Conservation (phyloP, 92 coral and sea anemone genomes). For the Zoanthus sansibaricus region DNA sequence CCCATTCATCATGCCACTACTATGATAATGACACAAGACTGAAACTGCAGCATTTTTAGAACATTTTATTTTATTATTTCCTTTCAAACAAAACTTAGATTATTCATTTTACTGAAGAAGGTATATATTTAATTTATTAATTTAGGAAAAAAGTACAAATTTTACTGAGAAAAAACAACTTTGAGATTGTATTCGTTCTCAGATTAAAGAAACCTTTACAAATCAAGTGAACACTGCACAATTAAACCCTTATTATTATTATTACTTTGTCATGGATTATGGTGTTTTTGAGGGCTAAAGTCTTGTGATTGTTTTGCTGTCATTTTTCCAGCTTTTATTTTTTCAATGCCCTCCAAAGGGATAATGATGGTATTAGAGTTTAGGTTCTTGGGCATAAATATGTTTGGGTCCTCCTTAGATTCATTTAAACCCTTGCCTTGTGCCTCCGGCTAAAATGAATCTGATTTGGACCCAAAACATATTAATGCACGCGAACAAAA, state of each 20-base stretch:
- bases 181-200: neutral
- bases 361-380: neutral
- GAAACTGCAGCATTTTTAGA: conserved; percentile 3
- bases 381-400: conserved; percentile 1
- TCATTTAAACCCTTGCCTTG: too few species aligned
- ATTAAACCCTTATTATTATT: neutral
- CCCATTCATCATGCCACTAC: neutral
- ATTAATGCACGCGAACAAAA: too few species aligned
- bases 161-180: neutral
- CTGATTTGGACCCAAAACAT: neutral
- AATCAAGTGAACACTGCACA: conserved; percentile 18
- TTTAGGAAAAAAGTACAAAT: too few species aligned
- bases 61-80: neutral
- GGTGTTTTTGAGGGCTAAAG: conserved; percentile 3
- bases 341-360: conserved; percentile 13
- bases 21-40: conserved; percentile 3
- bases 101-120: too few species aligned
- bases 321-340: conserved; percentile 1
- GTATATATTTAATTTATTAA: too few species aligned
- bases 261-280: neutral
- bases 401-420: too few species aligned
- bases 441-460: neutral
- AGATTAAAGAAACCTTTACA: conserved; percentile 1
- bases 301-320: conserved; percentile 14
- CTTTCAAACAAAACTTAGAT: conserved; percentile 7